These are phyloP conservation scores for Crenichthys baileyi DNA, from an alignment of 2,797 vertebrate species.

Conservation along the genomic window DNA sequence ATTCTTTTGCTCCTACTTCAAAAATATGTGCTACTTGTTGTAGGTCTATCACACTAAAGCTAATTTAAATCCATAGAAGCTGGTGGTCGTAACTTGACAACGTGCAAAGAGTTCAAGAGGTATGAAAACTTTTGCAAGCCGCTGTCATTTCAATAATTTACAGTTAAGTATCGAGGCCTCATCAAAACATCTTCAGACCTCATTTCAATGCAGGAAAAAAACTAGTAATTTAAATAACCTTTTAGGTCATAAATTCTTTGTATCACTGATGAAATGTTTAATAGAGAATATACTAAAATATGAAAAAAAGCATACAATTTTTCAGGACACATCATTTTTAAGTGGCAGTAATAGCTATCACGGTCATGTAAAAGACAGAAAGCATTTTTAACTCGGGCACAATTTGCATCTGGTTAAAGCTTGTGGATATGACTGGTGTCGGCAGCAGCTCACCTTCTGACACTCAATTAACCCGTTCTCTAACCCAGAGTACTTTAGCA, in stretches of 20 bases:
- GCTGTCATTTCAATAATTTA: neutral
- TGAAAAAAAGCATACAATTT: conserved; percentile 5
- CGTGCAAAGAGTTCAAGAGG: neutral
- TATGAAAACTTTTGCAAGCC: neutral
- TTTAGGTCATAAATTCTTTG: conserved; percentile 26
- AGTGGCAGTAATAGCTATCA: conserved; percentile 38
- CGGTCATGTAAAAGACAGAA: conserved; percentile 36
- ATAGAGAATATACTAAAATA: conserved; percentile 23
- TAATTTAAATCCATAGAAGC: neutral
- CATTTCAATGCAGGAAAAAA: conserved; percentile 4
- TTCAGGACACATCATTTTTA: conserved; percentile 36
- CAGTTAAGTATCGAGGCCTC: neutral
- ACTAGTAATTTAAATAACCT: conserved; percentile 24
- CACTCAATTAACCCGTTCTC: conserved; percentile 52
- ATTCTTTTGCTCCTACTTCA: neutral
- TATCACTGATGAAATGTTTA: conserved; percentile 30
- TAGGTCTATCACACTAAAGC: neutral
- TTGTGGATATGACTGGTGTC: conserved; percentile 38
- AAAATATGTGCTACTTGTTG: neutral
- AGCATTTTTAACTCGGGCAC: conserved; percentile 41
- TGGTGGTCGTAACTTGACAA: neutral
- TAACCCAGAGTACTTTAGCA: conserved; percentile 20
- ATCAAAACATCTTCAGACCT: conserved; percentile 12
- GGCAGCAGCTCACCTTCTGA: conserved; percentile 53
- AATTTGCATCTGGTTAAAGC: conserved; percentile 66